phyloP scores from a whole-genome alignment of 2,797 vertebrate genomes.

The Myotis myotis region DNA sequence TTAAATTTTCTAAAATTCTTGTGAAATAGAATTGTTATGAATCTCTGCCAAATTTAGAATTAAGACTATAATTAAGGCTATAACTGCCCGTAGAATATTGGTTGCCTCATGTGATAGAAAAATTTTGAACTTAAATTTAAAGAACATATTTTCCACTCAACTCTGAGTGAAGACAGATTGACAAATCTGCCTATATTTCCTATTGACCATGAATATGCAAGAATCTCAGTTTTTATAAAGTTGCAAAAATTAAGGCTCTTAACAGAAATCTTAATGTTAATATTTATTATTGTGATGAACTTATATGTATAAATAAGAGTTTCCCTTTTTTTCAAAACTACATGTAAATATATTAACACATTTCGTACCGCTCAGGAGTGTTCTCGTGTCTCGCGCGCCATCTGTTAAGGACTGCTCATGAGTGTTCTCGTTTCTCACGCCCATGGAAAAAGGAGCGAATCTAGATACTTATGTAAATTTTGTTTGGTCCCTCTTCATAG shows the following conservation, averaged over 20 bases:
- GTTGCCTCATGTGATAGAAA: background rate
- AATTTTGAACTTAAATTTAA: background rate
- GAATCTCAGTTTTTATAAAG: constrained; percentile 7
- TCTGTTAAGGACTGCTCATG: too few species aligned
- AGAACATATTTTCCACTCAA: background rate
- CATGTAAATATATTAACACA: background rate
- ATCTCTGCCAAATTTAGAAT: background rate
- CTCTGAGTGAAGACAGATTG: background rate
- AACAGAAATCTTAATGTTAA: background rate
- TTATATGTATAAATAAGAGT: background rate
- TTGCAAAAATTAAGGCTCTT: background rate
- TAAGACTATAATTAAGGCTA: background rate
- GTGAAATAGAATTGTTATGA: background rate
- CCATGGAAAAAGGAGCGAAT: too few species aligned
- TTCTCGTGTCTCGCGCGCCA: too few species aligned
- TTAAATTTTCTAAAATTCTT: constrained; percentile 20
- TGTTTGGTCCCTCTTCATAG: too few species aligned
- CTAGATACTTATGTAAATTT: too few species aligned
- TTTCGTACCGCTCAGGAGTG: too few species aligned
- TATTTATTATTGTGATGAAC: background rate
- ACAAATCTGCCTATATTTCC: background rate
- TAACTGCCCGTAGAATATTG: background rate
- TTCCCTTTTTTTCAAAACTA: background rate
- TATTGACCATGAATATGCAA: background rate
- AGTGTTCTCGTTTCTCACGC: too few species aligned